Evolutionary conservation across 1,140 invertebrate genomes (phyloP), one percentile per base, ranked within the genome.

Genomic region (Drosophila littoralis): DNA sequence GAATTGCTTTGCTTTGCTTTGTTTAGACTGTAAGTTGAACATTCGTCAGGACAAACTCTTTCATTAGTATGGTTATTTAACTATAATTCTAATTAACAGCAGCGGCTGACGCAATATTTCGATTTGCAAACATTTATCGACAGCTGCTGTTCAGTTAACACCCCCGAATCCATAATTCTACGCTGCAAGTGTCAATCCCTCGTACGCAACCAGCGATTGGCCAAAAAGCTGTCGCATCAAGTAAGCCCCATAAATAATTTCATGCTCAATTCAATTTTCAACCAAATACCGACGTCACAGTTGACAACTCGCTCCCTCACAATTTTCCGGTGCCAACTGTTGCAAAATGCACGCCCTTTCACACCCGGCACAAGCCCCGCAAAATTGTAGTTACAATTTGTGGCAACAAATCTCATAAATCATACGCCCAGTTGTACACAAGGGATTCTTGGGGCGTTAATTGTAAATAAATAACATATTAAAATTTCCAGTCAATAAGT

Each of bases 381-480:
- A 38, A 48, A 86, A 75, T 79, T 81, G 80, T 84, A 80, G 70
- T 72, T 75, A 85, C 51, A 63, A 46, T 72, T 40, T 71, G 70
- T 50, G 50, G 42, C 59, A 63, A 66, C 61, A 71, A 75, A 79
- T 78, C 83, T 70, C 76, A 86, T 86, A 88, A 86, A 86, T 86
- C 82, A 86, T 86, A 76, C 82, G 82, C 83, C 82, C 72, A 81
- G 82, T 86, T 86, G 83, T 88, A 88, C 75, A 73, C 76, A 72
- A 82, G 65, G 68, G 68, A 74, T 61, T 81, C 72, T 76, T 66
- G 70, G 78, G 67, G 83, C 82, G 83, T 86, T 86, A 88, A 88
- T 89, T 83, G 84, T 88, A 83, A 89, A 88, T 88, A 88, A 88
- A 88, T 89, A 89, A 83, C 84, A 88, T 88, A 88, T 88, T 88